Base-by-base conservation (phyloP, 2,888 invertebrate species). In the Epinotia brunnichana region DNA sequence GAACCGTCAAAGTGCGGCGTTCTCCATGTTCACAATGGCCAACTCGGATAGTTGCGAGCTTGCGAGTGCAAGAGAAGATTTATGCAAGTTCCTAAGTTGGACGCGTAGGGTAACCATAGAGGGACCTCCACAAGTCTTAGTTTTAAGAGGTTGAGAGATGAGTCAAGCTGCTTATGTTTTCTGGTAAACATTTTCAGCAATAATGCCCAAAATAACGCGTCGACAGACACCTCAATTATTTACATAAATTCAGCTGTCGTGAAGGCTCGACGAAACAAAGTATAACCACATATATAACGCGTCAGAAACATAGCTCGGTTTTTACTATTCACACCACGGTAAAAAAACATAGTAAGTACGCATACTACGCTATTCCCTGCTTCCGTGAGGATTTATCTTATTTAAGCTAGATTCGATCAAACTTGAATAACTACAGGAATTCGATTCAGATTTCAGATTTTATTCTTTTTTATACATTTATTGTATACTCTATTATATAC, bases 51-150 rank as follows among this genome's bases (percentile, higher is more conserved):
- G 70, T 48, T 17, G 59, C 21, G 66, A 63, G 35, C 63, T 48
- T 17, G 59, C 21, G 66, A 63, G 35, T 70, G 69, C 56, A 70
- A 61, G 35, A 19, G 21, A 35, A 67, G 72, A 72, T 72, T 72
- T 72, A 72, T 72, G 61, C 72, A 67, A 39, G 48, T 60, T 70
- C 59, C 10, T 21, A 72, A 72, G 67, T 72, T 70, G 54, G 15
- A 19, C 39, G 21, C 9, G 39, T 56, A 56, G 66, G 66, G 66
- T 66, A 15, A 66, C 66, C 66, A 54, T 21, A 10, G n/a, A 3
- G 2, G 35, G 9, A n/a, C 17, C 17, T 39, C 5, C 2, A 39
- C 39, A 39, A 39, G 39, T 11, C 13, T 39, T 59, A 15, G 15
- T 39, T 39, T 39, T 39, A 39, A 39, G 44, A 44, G 1, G 44